Base-by-base conservation (phyloP, 2,113 vertebrate genomes). In the Hassar affinis region DNA sequence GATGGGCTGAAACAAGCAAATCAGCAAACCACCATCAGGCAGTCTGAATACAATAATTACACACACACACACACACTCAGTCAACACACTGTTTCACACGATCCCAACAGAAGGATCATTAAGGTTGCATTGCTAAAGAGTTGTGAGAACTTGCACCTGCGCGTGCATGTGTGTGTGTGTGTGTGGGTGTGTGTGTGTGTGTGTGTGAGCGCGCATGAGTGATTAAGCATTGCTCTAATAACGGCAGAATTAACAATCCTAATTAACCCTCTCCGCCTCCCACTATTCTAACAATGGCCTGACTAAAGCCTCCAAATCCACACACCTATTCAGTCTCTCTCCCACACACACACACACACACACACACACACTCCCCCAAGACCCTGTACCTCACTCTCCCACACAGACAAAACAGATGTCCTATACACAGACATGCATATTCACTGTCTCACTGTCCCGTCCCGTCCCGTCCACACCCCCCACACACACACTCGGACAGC, bases 231-330 rank as follows among this genome's bases (percentile, higher is more conserved):
- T 74, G 79, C 84, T 86, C 85, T 85, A 91, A 89, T 89, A 90
- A 91, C 86, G 88, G 86, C 71, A 82, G 81, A 82, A 90, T 89
- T 89, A 88, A 84, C 51, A 72, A 87, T 80, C 81, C 85, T 90
- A 89, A 91, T 90, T 86, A 89, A 88, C 83, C 80, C 69, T 76
- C 85, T 87, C 86, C 86, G 42, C 85, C 89, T 85, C 72, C 85
- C 33, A 10, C 61, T 76, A 57, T 64, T 38, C 78, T 42, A 83
- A 88, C 86, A 88, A 86, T 69, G 64, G 71, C 82, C 77, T 84
- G 56, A 59, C 54, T 76, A 76, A 88, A 83, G 42, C 82, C 62
- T 82, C 66, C 56, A 86, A 86, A 87, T 86, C 80, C 83, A 83
- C 80, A 57, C 11, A 66, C 42, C 45, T 66, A 3, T 25, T 10